Base-by-base conservation (phyloP, 2,888 invertebrate species). In the Sarcophaga rosellei region DNA sequence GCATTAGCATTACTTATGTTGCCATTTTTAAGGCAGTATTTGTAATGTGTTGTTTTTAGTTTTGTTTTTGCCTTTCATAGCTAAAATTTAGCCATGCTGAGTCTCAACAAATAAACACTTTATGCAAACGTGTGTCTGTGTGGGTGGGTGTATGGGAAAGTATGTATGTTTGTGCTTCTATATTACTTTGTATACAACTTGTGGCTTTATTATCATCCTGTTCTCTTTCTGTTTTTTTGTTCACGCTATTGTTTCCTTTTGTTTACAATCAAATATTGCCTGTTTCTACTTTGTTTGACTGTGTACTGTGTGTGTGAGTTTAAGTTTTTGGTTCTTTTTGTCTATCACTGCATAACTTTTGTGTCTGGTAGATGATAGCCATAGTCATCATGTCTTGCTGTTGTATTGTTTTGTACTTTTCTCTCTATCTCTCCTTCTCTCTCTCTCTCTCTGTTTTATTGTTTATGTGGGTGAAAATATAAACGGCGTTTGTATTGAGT, bases 191-290 rank as follows among this genome's bases (percentile, higher is more conserved):
- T 45, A 57, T 79, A 84, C 83, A 84, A 84, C 83, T 84, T 84
- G 83, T 79, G 73, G 83, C 83, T 74, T 79, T 74, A 25, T 70
- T 61, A 61, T 61, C 17, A 53, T 53, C 68, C 61, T 77, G 73
- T 68, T 73, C 62, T 83, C 21, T 44, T 17, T 53, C 53, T 53
- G 53, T 74, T 68, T 66, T 68, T 83, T 66, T 77, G 15, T 53
- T 53, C 53, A 63, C 66, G 68, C 73, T 83, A 69, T 78, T 84
- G 83, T 79, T 79, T 83, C 83, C 78, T 73, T 83, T 83, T 74
- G 73, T 83, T 69, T 78, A 62, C 77, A 47, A 69, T 45, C 62
- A 69, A 74, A 68, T 66, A 83, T 72, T 69, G 59, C 73, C 47
- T 73, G 66, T 80, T 69, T 53, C 53, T 53, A 53, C 53, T 17